These are phyloP conservation scores for Apostichopus japonicus DNA, from an alignment of 35 echinoderm and acorn worm genomes.

Conservation along the genomic window DNA sequence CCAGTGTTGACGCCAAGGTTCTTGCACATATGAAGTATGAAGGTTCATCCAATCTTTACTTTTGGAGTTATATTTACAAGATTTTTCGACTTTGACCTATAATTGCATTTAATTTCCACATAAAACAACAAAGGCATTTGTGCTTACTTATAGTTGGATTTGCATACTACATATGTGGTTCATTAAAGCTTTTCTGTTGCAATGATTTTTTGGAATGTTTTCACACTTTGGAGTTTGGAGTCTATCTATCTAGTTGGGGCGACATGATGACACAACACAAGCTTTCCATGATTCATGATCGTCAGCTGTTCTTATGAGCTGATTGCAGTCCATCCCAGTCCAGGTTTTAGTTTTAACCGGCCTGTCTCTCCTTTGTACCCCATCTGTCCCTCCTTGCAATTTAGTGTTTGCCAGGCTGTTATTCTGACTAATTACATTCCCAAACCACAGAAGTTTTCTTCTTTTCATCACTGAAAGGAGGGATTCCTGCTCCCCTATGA, in stretches of 20 bases:
- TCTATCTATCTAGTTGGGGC: too few relatives aligned
- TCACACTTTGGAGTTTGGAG: too few relatives aligned
- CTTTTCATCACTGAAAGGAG: too few relatives aligned
- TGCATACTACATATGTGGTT: not conserved
- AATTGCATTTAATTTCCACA: not conserved
- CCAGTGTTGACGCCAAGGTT: not conserved
- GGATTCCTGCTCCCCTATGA: too few relatives aligned
- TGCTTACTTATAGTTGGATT: not conserved
- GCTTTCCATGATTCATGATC: too few relatives aligned
- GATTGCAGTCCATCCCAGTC: too few relatives aligned
- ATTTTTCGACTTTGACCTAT: not conserved
- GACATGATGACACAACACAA: too few relatives aligned
- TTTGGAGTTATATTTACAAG: not conserved
- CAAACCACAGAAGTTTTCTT: not conserved
- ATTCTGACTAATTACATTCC: not conserved
- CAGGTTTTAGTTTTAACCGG: not conserved
- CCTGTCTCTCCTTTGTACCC: too few relatives aligned
- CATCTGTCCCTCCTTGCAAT: too few relatives aligned
- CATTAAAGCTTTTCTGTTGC: not conserved
- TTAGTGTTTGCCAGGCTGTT: too few relatives aligned
- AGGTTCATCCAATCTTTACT: not conserved
- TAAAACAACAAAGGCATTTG: not conserved
- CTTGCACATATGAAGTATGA: not conserved
- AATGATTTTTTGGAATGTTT: not conserved
- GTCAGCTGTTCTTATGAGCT: too few relatives aligned